A percentile compares a stretch with the other conserved stretches of the same genome.
Evolutionary conservation across 1,140 invertebrate species (phyloP).

Genomic region (Solenopsis fugax): DNA sequence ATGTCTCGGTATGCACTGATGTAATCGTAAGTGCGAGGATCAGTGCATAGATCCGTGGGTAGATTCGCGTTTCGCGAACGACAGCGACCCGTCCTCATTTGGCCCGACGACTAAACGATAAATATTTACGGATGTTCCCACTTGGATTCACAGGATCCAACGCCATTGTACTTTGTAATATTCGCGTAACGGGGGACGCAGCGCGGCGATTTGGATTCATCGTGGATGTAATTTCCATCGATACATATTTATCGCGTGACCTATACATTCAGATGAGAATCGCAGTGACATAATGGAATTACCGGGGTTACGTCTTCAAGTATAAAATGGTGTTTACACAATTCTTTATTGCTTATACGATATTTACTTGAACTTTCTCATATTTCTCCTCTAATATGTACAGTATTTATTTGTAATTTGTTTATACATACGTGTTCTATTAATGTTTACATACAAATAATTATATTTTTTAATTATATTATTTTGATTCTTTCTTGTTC

Average conservation of each 20-base stretch:
- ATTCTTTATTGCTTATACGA: neutral
- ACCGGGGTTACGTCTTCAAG: neutral
- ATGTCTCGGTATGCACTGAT: neutral
- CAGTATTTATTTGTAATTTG: neutral
- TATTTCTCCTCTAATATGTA: neutral
- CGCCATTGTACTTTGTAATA: constrained; percentile 56
- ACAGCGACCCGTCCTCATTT: constrained; percentile 5
- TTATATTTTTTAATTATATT: neutral
- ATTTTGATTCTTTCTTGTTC: neutral
- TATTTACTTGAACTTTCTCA: neutral
- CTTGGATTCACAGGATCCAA: neutral
- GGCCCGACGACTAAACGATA: constrained; percentile 7
- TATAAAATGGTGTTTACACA: constrained; percentile 1
- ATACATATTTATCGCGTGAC: constrained; percentile 40
- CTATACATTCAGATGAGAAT: neutral
- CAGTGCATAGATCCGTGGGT: neutral
- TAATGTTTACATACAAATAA: neutral
- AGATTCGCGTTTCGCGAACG: neutral
- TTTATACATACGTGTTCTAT: neutral
- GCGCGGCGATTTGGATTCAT: constrained; percentile 23
- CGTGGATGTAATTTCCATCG: constrained; percentile 37
- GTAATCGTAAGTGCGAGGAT: constrained; percentile 19
- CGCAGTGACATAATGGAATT: constrained; percentile 4
- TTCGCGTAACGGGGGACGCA: constrained; percentile 19
- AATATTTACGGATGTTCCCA: constrained; percentile 44